These are phyloP conservation scores for Heliopora coerulea DNA, from an alignment of 92 coral and sea anemone genomes.

Conservation along the genomic window DNA sequence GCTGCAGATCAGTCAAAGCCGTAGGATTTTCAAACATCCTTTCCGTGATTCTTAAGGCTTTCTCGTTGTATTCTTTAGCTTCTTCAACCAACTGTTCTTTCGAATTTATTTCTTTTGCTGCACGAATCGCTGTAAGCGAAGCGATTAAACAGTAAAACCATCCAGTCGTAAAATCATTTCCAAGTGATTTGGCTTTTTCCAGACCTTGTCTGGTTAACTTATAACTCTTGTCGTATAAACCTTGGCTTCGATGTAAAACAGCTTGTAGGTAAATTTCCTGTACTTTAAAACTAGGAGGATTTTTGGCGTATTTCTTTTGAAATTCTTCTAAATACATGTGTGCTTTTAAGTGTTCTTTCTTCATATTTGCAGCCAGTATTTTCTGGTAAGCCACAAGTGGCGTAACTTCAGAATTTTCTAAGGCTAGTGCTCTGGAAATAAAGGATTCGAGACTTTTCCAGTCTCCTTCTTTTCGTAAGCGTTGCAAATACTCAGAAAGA, in stretches of 20 bases:
- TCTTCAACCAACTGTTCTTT: not conserved
- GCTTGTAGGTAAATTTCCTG: not conserved
- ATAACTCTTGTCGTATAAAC: not conserved
- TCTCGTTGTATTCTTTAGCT: not conserved
- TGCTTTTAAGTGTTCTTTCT: not conserved
- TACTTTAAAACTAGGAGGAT: not conserved
- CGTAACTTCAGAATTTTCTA: not conserved
- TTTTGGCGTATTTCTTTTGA: not conserved
- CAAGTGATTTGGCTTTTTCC: not conserved
- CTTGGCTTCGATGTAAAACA: not conserved
- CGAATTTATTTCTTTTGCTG: not conserved
- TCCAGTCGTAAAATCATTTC: not conserved
- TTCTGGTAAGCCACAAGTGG: not conserved
- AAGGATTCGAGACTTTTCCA: not conserved
- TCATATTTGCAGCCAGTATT: not conserved
- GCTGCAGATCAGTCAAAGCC: not conserved
- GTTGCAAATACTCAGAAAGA: not conserved
- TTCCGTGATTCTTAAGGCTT: not conserved
- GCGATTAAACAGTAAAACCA: not conserved
- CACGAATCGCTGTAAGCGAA: not conserved
- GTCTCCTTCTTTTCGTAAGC: not conserved
- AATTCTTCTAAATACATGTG: not conserved
- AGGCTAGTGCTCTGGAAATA: not conserved
- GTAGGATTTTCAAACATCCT: not conserved
- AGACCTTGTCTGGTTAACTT: not conserved